Percentiles rank a stretch among this genome's conserved stretches.
Evolutionary conservation across 2,888 invertebrate genomes (phyloP).

Genomic region (Melanotus villosus): DNA sequence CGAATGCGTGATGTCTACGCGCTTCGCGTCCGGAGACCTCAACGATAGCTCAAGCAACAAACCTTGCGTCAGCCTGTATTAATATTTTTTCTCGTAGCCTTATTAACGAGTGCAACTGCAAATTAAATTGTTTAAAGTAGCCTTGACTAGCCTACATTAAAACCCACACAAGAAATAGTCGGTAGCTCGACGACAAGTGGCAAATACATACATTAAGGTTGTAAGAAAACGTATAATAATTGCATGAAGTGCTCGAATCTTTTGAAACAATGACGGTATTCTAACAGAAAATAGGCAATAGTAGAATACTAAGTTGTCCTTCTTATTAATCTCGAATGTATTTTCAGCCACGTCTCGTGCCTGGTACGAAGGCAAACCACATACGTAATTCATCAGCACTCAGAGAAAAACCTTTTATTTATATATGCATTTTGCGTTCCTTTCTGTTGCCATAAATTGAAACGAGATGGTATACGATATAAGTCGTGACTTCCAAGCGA

Average conservation of each 20-base stretch:
- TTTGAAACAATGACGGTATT: conserved; percentile 1
- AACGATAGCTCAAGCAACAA: not conserved
- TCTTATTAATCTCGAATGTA: not conserved
- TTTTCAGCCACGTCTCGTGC: conserved; percentile 35
- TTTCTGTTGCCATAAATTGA: conserved; percentile 18
- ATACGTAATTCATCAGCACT: conserved; percentile 38
- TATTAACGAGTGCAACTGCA: not conserved
- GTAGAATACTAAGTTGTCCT: not conserved
- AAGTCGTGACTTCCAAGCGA: conserved; percentile 20
- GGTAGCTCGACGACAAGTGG: not conserved
- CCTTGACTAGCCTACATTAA: conserved; percentile 14
- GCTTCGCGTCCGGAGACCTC: conserved; percentile 14
- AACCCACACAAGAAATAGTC: not conserved
- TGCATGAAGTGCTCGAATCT: not conserved
- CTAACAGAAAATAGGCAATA: not conserved
- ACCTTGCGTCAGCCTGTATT: not conserved
- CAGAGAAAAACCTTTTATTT: conserved; percentile 28
- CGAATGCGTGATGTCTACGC: not conserved
- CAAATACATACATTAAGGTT: not conserved
- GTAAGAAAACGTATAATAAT: conserved; percentile 8
- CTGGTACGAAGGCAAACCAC: conserved; percentile 44
- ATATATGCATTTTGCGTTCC: conserved; percentile 22
- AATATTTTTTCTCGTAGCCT: not conserved
- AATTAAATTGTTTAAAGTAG: not conserved
- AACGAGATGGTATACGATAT: conserved; percentile 4